Conservation (phyloP, 2,888 invertebrate genomes). For the Cerastoderma edule region DNA sequence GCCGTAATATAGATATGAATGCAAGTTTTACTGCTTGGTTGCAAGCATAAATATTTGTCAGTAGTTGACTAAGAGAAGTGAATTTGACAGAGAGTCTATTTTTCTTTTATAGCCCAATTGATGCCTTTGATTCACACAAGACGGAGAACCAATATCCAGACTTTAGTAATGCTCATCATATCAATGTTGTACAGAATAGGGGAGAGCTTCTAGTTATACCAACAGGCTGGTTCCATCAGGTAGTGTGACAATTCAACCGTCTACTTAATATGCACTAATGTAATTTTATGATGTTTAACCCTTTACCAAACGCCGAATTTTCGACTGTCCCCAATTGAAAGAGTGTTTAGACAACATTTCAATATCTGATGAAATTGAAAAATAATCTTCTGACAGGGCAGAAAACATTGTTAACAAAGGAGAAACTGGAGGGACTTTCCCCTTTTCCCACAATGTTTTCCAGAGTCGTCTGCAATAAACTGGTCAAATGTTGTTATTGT, state of each 20-base stretch:
- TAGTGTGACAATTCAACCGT: conserved; percentile 37
- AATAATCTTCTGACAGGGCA: too few species aligned
- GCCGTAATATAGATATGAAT: too few species aligned
- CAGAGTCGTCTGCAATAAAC: too few species aligned
- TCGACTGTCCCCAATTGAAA: too few species aligned
- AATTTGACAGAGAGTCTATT: too few species aligned
- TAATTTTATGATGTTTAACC: not conserved
- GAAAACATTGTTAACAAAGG: not conserved
- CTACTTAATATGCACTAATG: not conserved
- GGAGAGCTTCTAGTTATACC: conserved; percentile 83
- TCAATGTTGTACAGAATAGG: conserved; percentile 80
- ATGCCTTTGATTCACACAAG: conserved; percentile 72
- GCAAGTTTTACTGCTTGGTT: too few species aligned
- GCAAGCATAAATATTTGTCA: too few species aligned
- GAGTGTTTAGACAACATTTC: too few species aligned
- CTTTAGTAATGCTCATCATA: conserved; percentile 67
- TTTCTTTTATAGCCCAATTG: conserved; percentile 73
- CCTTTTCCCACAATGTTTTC: conserved; percentile 14
- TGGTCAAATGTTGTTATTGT: too few species aligned
- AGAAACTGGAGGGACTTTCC: not conserved
- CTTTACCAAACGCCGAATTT: not conserved
- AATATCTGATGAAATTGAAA: too few species aligned
- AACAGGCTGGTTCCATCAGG: conserved; percentile 83
- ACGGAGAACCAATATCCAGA: conserved; percentile 65
- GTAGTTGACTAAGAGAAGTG: too few species aligned